phyloP scores from a whole-genome alignment of 1,140 invertebrate species.

The Anoplophora glabripennis region DNA sequence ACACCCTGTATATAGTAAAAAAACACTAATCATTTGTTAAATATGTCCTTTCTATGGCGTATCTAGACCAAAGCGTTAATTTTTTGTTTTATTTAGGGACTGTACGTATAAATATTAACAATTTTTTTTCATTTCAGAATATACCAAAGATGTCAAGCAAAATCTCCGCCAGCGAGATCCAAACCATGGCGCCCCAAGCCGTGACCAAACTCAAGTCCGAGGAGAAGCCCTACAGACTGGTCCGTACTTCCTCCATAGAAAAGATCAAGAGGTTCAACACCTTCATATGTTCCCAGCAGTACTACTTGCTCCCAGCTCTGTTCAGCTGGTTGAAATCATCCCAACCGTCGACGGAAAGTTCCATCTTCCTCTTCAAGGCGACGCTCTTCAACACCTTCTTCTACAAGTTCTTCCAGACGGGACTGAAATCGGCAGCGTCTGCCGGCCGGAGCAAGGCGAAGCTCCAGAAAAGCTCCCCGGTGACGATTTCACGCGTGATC shows the following conservation, averaged over 20 bases:
- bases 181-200: neutral
- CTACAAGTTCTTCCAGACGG: neutral
- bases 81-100: no score
- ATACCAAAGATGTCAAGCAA: constrained; percentile 2
- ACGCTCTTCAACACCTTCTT: constrained; percentile 23
- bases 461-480: neutral
- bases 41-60: no score
- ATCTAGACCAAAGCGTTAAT: no score
- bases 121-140: neutral
- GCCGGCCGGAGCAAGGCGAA: neutral
- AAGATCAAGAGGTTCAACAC: constrained; percentile 42
- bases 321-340: constrained; percentile 39
- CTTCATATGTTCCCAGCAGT: constrained; percentile 43
- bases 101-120: no score
- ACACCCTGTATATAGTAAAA: no score
- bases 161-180: neutral
- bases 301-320: constrained; percentile 39
- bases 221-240: constrained; percentile 27
- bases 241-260: constrained; percentile 37
- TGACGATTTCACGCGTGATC: neutral
- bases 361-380: constrained; percentile 35
- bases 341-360: constrained; percentile 33
- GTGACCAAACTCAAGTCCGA: constrained; percentile 21
- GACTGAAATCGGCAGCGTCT: neutral
- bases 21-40: no score